phyloP scores from a whole-genome alignment of 2,113 vertebrate genomes.

The Condylura cristata region DNA sequence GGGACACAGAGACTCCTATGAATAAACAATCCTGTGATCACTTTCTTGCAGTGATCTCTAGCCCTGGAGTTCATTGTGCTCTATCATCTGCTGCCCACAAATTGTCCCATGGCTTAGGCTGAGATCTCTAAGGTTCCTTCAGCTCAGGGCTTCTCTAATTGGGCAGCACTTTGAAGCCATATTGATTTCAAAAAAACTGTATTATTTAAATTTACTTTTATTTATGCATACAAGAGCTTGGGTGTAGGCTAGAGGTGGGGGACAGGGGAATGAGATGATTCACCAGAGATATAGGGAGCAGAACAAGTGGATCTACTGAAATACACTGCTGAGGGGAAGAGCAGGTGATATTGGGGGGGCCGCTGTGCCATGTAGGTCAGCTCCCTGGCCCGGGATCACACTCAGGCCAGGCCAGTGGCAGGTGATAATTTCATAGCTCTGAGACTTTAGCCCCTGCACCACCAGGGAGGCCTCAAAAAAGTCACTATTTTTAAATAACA shows the following conservation, averaged over 20 bases:
- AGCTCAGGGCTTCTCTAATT: constrained; percentile 18
- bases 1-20: not conserved
- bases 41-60: constrained; percentile 12
- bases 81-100: constrained; percentile 23
- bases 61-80: constrained; percentile 39
- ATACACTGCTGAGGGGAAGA: too few species aligned
- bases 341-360: too few species aligned
- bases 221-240: too few species aligned
- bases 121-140: constrained; percentile 34
- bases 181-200: not conserved
- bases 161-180: constrained; percentile 21
- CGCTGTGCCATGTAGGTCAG: too few species aligned
- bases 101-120: not conserved
- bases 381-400: too few species aligned
- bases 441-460: not conserved
- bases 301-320: too few species aligned
- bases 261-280: too few species aligned
- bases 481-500: not conserved
- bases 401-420: too few species aligned
- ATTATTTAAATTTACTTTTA: too few species aligned
- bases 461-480: not conserved
- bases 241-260: too few species aligned
- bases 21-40: constrained; percentile 59
- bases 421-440: not conserved
- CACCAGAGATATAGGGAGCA: too few species aligned